Base-by-base conservation (phyloP, 2,113 vertebrate genomes). In the Cettia cetti region DNA sequence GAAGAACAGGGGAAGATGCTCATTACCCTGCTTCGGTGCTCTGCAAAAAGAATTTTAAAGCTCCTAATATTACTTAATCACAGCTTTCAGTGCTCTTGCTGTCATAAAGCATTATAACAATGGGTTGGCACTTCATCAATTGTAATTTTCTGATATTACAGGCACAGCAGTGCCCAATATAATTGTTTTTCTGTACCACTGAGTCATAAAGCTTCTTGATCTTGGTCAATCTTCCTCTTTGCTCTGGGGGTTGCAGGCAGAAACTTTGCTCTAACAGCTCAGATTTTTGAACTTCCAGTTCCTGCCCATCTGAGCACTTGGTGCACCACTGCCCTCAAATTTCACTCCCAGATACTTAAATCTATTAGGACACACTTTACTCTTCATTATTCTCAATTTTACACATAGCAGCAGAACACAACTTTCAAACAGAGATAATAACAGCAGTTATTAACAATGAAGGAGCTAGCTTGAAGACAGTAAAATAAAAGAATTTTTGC, bases 141-240 rank as follows among this genome's bases (percentile, higher is more conserved):
- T 93, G 91, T 85, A 96, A 96, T 96, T 95, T 97, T 91, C 96
- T 96, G 87, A 91, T 93, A 92, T 96, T 96, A 95, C 59, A 95
- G 94, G 88, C 91, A 89, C 81, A 91, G 90, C 65, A 92, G 74
- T 1, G 8, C 63, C 91, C 35, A 5, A 81, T 64, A 80, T 91
- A 93, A 96, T 94, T 91, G 79, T 79, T 81, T 64, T 74, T 66
- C 57, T 96, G 79, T 77, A 63, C 70, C 42, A 81, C 40, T 71
- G 82, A 87, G 70, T 93, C 40, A 17, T 47, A 81, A 81, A 59
- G 30, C 64, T 86, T 90, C 93, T 84, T 90, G 87, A 71, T 82
- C 71, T 91, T 24, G 9, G 71, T 81, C 79, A 94, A 77, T 82
- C 20, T 35, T 66, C 37, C 42, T 84, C 52, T 70, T 53, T 81